Evolutionary conservation across 2,797 vertebrate species (phyloP), one percentile per base, ranked within the genome.

Genomic region (Fringilla coelebs): DNA sequence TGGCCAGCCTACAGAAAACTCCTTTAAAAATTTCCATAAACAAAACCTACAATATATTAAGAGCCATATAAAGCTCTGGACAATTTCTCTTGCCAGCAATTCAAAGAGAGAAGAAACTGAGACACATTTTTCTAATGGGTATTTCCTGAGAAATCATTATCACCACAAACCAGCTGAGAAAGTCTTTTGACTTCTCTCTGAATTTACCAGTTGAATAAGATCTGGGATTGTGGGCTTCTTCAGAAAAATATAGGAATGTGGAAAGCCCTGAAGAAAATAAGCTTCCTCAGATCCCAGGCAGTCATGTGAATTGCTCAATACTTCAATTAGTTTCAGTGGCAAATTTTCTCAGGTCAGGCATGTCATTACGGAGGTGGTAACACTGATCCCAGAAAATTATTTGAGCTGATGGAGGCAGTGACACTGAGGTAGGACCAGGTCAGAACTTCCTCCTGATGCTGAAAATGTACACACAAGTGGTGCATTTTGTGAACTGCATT

Each of bases 101-200:
- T 74, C 38, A 68, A 80, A 51, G 63, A 74, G 32, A 61, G 55
- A 90, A 81, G 31, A 25, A 89, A 78, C 18, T 20, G 48, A 79
- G 51, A 75, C 9, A 49, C 5, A 7, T 49, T 41, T 86, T 88
- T 95, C 70, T 83, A 73, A 76, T 48, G 40, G 16, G 4, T 94
- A 51, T 80, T 94, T 94, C 15, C 58, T 90, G 58, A 62, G 89
- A 91, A 95, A 65, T 38, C 43, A 84, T 78, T 89, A 89, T 93
- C 77, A 51, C 32, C 40, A 74, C 48, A 87, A 94, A 75, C 13
- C 57, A 82, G 77, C 48, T 90, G 58, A 85, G 62, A 10, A 88
- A 18, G 26, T 76, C 12, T 87, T 83, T 38, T 76, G 54, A 41
- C 17, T 85, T 91, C 14, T 78, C 18, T 19, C 52, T 88, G 67